Percentiles rank a stretch among this genome's conserved stretches.
phyloP scores from a whole-genome alignment of 2,113 vertebrate species.

The Gymnorhina tibicen region DNA sequence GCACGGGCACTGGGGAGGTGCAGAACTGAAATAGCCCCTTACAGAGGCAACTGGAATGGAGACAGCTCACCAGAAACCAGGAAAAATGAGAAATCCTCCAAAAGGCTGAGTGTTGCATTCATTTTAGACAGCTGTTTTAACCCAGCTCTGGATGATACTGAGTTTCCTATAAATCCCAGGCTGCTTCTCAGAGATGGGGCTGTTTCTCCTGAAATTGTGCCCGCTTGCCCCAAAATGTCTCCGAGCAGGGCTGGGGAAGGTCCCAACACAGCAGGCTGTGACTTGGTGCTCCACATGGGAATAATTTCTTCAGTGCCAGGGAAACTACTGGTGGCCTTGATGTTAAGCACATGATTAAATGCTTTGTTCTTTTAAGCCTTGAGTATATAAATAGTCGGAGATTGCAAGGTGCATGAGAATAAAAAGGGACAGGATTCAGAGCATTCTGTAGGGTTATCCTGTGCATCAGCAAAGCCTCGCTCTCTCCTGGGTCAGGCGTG shows the following conservation, averaged over 20 bases:
- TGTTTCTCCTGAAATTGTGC: neutral
- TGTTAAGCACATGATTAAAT: neutral
- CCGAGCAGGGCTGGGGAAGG: neutral
- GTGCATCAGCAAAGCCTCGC: neutral
- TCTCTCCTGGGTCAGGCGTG: too few relatives aligned
- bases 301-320: neutral
- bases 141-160: neutral
- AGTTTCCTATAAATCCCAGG: neutral
- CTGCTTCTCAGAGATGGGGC: neutral
- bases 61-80: neutral
- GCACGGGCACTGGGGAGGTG: neutral
- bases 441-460: neutral
- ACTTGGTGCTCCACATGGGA: accelerated
- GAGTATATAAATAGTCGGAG: neutral
- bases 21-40: neutral
- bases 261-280: neutral
- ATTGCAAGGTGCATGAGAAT: neutral
- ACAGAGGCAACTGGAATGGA: neutral
- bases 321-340: neutral
- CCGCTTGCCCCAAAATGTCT: neutral
- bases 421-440: neutral
- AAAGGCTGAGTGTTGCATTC: neutral
- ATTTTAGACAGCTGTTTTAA: neutral
- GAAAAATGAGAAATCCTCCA: neutral
- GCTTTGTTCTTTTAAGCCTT: neutral